These are phyloP conservation scores for Patella ulyssiponensis DNA, from an alignment of 2,888 invertebrate genomes.

Conservation along the genomic window DNA sequence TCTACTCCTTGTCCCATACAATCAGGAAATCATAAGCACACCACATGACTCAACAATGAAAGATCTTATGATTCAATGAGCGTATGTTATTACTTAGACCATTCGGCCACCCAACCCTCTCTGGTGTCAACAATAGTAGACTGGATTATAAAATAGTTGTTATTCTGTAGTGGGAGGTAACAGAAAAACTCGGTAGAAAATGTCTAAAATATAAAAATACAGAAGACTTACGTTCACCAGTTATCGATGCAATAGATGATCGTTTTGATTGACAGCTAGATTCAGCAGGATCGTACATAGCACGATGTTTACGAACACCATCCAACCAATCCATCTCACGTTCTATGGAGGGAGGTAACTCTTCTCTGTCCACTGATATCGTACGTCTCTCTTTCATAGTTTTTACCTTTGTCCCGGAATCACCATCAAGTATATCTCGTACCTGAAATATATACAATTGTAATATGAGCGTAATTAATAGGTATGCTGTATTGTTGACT, in stretches of 20 bases:
- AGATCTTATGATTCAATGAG: too few species aligned
- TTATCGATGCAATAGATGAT: slow-evolving; percentile 37
- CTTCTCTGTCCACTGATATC: slow-evolving; percentile 34
- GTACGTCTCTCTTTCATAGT: slow-evolving; percentile 25
- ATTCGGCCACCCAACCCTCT: too few species aligned
- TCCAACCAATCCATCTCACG: slow-evolving; percentile 43
- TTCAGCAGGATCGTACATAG: slow-evolving; percentile 25
- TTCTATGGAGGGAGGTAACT: slow-evolving; percentile 35
- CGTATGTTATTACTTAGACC: too few species aligned
- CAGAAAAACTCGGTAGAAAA: neutral
- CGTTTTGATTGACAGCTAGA: slow-evolving; percentile 38
- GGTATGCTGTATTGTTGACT: neutral
- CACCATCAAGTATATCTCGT: neutral
- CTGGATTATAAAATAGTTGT: neutral
- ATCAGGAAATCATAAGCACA: too few species aligned
- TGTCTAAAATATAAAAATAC: neutral
- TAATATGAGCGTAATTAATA: neutral
- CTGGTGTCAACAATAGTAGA: too few species aligned
- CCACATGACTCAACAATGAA: too few species aligned
- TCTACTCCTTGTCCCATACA: too few species aligned
- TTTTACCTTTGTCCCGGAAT: neutral
- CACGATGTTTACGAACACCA: slow-evolving; percentile 29
- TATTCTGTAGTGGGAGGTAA: neutral
- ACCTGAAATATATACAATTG: neutral
- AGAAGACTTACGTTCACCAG: slow-evolving; percentile 11